A percentile compares a stretch with the other conserved stretches of the same genome.
Evolutionary conservation across 1,140 invertebrate genomes (phyloP).

Genomic region (Caerostris darwini): DNA sequence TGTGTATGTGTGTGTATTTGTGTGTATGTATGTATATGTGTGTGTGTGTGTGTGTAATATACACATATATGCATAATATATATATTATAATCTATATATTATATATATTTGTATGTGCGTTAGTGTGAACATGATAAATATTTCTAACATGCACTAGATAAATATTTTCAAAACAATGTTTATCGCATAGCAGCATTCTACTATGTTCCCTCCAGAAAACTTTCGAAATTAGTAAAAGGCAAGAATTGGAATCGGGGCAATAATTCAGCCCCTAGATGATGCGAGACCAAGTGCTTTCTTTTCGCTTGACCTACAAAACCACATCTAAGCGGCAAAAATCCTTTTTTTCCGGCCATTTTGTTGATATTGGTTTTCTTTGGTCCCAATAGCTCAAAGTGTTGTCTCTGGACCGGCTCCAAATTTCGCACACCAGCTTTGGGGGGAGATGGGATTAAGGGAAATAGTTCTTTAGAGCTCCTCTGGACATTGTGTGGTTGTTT

Average conservation of each 20-base stretch:
- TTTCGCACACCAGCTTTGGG: background rate
- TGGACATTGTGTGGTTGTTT: background rate
- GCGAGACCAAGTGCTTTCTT: constrained; percentile 35
- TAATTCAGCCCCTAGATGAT: constrained; percentile 34
- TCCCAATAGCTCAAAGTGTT: background rate
- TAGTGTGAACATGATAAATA: too few species aligned
- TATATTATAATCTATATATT: too few species aligned
- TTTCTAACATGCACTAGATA: too few species aligned
- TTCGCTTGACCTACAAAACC: constrained; percentile 61
- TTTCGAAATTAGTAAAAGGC: background rate
- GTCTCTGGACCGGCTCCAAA: constrained; percentile 47
- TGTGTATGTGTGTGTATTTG: too few species aligned
- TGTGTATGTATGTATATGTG: too few species aligned
- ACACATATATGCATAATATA: too few species aligned
- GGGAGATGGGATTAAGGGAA: background rate
- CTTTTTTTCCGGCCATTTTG: constrained; percentile 26
- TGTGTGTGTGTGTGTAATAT: too few species aligned
- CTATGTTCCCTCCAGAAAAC: background rate
- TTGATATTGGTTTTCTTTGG: constrained; percentile 27
- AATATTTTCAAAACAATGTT: too few species aligned
- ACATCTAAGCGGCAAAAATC: constrained; percentile 6
- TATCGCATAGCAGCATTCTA: too few species aligned
- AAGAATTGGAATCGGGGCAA: constrained; percentile 1
- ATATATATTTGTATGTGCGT: too few species aligned
- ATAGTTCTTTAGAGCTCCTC: background rate